phyloP scores from a whole-genome alignment of 2,888 invertebrate genomes.

The Clanis bilineata region DNA sequence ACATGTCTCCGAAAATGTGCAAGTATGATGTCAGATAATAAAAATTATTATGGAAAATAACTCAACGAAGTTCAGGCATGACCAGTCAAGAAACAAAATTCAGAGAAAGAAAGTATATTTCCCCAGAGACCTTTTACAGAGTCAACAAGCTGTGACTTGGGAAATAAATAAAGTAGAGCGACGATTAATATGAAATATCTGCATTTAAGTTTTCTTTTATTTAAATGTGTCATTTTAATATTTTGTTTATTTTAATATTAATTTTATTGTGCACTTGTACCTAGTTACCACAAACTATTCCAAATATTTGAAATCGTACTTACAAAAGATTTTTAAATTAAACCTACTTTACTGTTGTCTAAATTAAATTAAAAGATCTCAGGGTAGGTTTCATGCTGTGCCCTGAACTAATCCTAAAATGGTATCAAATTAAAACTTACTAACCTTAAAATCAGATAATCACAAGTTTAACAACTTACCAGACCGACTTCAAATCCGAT shows the following conservation, averaged over 20 bases:
- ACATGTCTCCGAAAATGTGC: neutral
- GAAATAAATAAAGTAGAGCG: conserved; percentile 71
- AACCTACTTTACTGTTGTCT: no score
- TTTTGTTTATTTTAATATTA: no score
- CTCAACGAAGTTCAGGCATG: conserved; percentile 25
- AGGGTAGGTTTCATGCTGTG: no score
- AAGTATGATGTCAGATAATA: neutral
- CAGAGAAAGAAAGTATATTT: conserved; percentile 70
- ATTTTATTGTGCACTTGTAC: no score
- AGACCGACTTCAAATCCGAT: no score
- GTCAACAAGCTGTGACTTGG: conserved; percentile 77
- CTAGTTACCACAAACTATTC: neutral
- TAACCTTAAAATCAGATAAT: no score
- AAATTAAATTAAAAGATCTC: neutral
- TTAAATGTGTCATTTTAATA: conserved; percentile 4
- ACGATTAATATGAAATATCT: conserved; percentile 69
- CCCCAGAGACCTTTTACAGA: conserved; percentile 74
- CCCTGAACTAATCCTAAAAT: no score
- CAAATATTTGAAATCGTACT: neutral
- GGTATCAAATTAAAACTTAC: no score
- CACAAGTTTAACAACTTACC: no score
- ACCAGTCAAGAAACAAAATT: conserved; percentile 66
- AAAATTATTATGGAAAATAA: conserved; percentile 16
- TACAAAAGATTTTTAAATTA: neutral
- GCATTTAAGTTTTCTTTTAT: conserved; percentile 36